Conservation (phyloP, 2,797 vertebrate species). For the Platalea minor region DNA sequence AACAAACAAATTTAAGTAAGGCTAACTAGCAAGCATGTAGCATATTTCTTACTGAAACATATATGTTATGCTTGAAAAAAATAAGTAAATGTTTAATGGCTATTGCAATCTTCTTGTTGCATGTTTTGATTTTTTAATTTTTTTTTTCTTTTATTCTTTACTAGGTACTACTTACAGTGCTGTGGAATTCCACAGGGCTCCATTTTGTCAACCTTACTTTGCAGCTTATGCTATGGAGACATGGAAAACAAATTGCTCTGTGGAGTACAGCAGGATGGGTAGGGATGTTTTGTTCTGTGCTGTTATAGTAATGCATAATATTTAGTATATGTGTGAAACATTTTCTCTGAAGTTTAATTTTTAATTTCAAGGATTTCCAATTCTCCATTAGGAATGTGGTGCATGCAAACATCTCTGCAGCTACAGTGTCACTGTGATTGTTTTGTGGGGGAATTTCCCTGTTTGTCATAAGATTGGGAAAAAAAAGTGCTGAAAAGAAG, state of each 20-base stretch:
- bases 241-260: slow-evolving; percentile 87
- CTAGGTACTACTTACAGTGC: slow-evolving; percentile 84
- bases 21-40: neutral
- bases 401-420: neutral
- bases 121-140: neutral
- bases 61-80: neutral
- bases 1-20: neutral
- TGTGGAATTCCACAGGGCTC: slow-evolving; percentile 93
- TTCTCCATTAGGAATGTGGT: neutral
- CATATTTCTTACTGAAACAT: neutral
- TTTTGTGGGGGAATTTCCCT: neutral
- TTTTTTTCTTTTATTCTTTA: neutral
- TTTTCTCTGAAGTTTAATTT: neutral
- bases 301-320: neutral
- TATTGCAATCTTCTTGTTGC: neutral
- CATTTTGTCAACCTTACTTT: slow-evolving; percentile 87
- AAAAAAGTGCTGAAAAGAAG: neutral
- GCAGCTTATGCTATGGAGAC: slow-evolving; percentile 92
- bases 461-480: neutral
- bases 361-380: neutral
- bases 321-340: neutral
- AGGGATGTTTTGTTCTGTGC: neutral
- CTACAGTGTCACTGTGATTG: neutral
- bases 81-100: neutral
- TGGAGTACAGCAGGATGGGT: slow-evolving; percentile 82